A percentile compares a stretch with the other conserved stretches of the same genome.
phyloP scores from a whole-genome alignment of 35 echinoderm and acorn worm species.

The Lytechinus pictus region DNA sequence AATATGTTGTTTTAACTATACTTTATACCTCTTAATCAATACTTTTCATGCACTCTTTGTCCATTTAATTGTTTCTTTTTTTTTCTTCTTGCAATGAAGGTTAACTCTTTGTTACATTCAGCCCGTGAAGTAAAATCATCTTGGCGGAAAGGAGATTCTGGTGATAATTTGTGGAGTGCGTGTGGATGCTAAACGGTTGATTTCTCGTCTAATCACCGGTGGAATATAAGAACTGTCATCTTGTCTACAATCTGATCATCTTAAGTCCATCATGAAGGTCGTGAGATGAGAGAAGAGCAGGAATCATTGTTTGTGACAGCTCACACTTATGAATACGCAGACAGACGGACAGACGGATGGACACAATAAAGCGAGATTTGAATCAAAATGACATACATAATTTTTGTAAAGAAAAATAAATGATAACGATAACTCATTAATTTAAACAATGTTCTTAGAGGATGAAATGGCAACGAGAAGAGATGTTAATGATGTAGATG shows the following conservation, averaged over 20 bases:
- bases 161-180: background rate
- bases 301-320: background rate
- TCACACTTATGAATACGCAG: background rate
- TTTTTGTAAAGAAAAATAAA: background rate
- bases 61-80: too few relatives aligned
- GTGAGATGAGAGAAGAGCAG: background rate
- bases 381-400: background rate
- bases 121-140: background rate
- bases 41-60: too few relatives aligned
- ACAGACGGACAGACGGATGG: background rate
- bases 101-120: too few relatives aligned
- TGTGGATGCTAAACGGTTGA: background rate
- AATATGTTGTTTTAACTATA: too few relatives aligned
- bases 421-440: background rate
- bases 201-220: background rate
- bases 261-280: background rate
- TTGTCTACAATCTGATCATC: background rate
- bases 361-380: background rate
- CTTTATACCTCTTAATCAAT: too few relatives aligned
- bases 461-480: too few relatives aligned
- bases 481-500: too few relatives aligned
- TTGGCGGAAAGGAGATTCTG: background rate
- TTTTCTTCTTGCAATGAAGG: too few relatives aligned
- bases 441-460: background rate
- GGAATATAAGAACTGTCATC: constrained; percentile 2